phyloP scores from a whole-genome alignment of 2,888 invertebrate species.

The Drosophila peninsularis region DNA sequence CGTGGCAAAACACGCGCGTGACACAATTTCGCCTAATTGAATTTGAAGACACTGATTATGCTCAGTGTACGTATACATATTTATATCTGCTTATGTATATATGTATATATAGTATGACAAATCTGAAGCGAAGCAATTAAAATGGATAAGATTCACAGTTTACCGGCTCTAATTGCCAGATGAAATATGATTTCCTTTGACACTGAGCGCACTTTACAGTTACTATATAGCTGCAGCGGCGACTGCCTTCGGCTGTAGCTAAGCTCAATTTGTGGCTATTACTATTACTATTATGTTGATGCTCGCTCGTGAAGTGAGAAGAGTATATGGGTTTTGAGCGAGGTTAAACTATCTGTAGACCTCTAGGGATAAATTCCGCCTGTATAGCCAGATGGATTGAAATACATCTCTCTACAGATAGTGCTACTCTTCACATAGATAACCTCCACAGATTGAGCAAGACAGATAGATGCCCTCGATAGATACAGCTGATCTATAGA shows the following conservation, averaged over 20 bases:
- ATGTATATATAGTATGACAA: background rate
- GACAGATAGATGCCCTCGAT: too few relatives aligned
- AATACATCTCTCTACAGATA: background rate
- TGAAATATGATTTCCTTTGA: conserved; percentile 82
- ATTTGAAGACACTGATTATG: conserved; percentile 60
- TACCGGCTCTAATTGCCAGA: conserved; percentile 62
- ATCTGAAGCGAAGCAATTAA: conserved; percentile 21
- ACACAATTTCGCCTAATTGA: conserved; percentile 74
- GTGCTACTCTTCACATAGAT: too few relatives aligned
- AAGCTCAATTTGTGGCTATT: conserved; percentile 35
- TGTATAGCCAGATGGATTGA: background rate
- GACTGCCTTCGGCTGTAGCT: conserved; percentile 25
- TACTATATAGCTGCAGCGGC: conserved; percentile 4
- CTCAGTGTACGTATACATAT: background rate
- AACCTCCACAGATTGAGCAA: too few relatives aligned
- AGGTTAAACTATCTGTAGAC: too few relatives aligned
- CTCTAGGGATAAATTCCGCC: background rate
- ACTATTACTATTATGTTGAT: conserved; percentile 20
- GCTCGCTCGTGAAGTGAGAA: background rate
- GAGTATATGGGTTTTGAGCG: background rate
- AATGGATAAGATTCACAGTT: conserved; percentile 42
- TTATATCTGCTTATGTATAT: background rate
- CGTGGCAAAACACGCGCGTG: conserved; percentile 55
- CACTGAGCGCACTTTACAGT: conserved; percentile 70
- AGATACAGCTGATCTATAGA: background rate